Evolutionary conservation across 2,888 invertebrate species (phyloP).

Genomic region (Teleiodes luculella): DNA sequence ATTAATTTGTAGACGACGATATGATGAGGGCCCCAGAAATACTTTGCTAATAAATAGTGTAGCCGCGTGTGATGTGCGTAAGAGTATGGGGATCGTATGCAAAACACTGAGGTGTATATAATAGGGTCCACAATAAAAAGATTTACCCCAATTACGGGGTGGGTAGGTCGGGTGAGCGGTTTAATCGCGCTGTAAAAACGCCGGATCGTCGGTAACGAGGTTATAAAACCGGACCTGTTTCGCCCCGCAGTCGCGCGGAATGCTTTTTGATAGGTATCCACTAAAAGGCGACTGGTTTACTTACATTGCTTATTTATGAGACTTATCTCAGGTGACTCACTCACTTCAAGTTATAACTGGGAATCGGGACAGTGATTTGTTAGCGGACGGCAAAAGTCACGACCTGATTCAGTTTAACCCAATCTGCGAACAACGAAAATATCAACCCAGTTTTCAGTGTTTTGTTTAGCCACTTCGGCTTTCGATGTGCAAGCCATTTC

Average conservation of each 20-base stretch:
- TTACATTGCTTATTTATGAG: constrained; percentile 8
- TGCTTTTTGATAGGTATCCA: constrained; percentile 39
- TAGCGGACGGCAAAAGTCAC: not conserved
- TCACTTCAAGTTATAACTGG: not conserved
- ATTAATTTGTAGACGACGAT: no score
- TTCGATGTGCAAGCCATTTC: not conserved
- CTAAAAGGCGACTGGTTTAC: constrained; percentile 26
- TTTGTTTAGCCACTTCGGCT: no score
- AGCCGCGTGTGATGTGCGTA: not conserved
- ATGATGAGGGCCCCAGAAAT: no score
- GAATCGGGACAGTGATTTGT: not conserved
- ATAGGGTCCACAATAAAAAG: constrained; percentile 52
- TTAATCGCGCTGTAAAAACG: constrained; percentile 71
- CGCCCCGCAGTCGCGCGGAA: constrained; percentile 42
- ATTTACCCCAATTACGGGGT: constrained; percentile 66
- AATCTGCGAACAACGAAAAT: not conserved
- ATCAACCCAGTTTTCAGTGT: not conserved
- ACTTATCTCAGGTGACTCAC: not conserved
- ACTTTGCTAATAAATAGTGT: no score
- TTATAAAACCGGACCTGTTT: constrained; percentile 56
- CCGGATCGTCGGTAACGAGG: constrained; percentile 64
- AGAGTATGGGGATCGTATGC: constrained; percentile 15
- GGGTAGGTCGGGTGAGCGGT: constrained; percentile 55
- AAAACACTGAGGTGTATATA: constrained; percentile 29
- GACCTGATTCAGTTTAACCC: not conserved